These are phyloP conservation scores for Pocota personata DNA, from an alignment of 2,888 invertebrate genomes.

Conservation along the genomic window DNA sequence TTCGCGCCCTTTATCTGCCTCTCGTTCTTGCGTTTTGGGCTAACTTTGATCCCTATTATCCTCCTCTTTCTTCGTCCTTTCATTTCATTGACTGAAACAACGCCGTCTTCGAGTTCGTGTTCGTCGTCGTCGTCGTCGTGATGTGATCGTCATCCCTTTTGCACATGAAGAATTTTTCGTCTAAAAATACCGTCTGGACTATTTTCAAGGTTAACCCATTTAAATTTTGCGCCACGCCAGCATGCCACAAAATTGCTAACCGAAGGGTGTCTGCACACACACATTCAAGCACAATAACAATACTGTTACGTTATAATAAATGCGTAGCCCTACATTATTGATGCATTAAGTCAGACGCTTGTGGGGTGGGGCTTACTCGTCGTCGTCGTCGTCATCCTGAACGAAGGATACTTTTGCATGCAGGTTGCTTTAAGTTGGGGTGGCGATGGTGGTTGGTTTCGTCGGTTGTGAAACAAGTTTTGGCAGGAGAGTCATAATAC, in stretches of 20 bases:
- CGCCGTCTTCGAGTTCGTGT: too few species aligned
- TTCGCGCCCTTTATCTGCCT: conserved; percentile 45
- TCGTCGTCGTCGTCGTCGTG: not conserved
- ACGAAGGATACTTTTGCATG: conserved; percentile 34
- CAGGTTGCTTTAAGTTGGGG: conserved; percentile 31
- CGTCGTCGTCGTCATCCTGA: conserved; percentile 22
- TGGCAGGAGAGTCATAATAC: conserved; percentile 64
- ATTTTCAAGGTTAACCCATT: conserved; percentile 74
- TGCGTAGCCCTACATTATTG: conserved; percentile 73
- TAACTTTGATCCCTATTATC: conserved; percentile 37
- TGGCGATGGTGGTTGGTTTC: conserved; percentile 15
- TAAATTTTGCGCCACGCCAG: conserved; percentile 66
- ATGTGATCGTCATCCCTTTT: conserved; percentile 45
- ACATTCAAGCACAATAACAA: conserved; percentile 44
- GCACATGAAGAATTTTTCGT: conserved; percentile 64
- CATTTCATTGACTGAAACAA: conserved; percentile 57
- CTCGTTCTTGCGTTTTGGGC: conserved; percentile 4
- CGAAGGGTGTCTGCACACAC: conserved; percentile 59
- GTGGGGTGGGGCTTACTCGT: conserved; percentile 50
- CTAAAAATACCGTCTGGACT: conserved; percentile 74
- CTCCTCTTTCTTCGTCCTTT: conserved; percentile 14
- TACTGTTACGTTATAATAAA: conserved; percentile 70
- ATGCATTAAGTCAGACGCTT: conserved; percentile 72
- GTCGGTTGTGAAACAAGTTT: conserved; percentile 54
- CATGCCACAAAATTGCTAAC: conserved; percentile 43